Conservation (phyloP, 2,113 vertebrate genomes). For the Calypte anna region DNA sequence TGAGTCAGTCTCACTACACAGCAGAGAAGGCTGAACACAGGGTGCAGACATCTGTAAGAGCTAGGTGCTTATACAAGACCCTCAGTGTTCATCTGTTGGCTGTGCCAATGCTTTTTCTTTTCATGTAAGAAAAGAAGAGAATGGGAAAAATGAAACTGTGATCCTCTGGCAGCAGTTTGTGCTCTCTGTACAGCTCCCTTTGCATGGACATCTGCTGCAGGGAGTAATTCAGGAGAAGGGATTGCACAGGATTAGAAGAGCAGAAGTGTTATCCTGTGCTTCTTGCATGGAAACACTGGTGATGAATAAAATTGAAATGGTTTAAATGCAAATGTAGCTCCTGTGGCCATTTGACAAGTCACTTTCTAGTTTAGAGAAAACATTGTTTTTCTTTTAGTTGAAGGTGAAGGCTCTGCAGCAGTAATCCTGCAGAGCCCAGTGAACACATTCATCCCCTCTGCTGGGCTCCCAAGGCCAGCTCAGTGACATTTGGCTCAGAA, state of each 20-base stretch:
- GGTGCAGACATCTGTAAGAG: background rate
- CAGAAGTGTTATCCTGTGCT: background rate
- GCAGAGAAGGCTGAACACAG: background rate
- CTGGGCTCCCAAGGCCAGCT: background rate
- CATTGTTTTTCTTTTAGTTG: conserved; percentile 5
- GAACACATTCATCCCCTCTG: conserved; percentile 34
- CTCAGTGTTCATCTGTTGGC: background rate
- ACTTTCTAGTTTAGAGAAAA: conserved; percentile 9
- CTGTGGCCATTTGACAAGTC: background rate
- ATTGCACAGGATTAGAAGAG: background rate
- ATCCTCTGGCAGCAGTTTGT: background rate
- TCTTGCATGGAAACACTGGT: background rate
- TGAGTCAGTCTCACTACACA: background rate
- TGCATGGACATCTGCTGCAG: background rate
- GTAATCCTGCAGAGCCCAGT: conserved; percentile 38
- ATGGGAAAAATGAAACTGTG: background rate
- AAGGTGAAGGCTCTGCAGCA: conserved; percentile 13
- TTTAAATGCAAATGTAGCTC: background rate
- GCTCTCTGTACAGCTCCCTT: background rate
- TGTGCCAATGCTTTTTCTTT: background rate
- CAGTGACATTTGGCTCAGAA: background rate
- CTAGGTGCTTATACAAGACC: fast-evolving
- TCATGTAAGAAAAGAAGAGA: background rate
- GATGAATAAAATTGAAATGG: background rate
- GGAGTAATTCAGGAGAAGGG: background rate